These are phyloP conservation scores for Proteles cristata DNA, from an alignment of 2,113 vertebrate species.

Conservation along the genomic window DNA sequence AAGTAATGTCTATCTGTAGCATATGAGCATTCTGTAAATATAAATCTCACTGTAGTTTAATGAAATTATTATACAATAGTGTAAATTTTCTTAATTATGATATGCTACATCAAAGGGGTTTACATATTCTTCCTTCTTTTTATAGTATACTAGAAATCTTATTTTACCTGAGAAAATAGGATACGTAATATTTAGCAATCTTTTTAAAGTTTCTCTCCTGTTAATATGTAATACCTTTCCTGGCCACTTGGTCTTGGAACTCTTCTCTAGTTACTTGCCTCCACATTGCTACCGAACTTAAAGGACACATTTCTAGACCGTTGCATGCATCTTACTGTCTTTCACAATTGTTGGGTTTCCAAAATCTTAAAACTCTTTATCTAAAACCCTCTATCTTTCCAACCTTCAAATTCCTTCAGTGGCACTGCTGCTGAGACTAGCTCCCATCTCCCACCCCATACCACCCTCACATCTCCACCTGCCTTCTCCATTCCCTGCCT, in stretches of 20 bases:
- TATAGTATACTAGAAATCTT: background rate
- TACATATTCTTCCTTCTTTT: background rate
- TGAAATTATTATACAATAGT: background rate
- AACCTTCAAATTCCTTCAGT: background rate
- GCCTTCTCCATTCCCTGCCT: no score
- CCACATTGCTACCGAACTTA: rapidly evolving
- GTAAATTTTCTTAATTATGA: background rate
- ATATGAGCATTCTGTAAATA: background rate
- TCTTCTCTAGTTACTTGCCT: background rate
- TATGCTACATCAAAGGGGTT: background rate
- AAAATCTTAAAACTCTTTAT: background rate
- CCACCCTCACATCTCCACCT: no score
- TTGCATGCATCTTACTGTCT: background rate
- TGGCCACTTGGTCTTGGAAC: background rate
- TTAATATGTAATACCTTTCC: background rate
- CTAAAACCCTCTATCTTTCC: background rate
- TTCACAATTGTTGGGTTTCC: background rate
- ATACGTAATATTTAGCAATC: background rate
- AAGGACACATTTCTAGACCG: background rate
- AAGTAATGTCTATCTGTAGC: background rate
- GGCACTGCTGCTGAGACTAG: background rate
- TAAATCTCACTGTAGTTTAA: background rate
- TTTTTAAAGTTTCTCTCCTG: background rate
- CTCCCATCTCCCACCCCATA: no score
- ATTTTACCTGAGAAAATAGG: background rate